phyloP scores from a whole-genome alignment of 2,113 vertebrate genomes.

The Macroglossus sobrinus region DNA sequence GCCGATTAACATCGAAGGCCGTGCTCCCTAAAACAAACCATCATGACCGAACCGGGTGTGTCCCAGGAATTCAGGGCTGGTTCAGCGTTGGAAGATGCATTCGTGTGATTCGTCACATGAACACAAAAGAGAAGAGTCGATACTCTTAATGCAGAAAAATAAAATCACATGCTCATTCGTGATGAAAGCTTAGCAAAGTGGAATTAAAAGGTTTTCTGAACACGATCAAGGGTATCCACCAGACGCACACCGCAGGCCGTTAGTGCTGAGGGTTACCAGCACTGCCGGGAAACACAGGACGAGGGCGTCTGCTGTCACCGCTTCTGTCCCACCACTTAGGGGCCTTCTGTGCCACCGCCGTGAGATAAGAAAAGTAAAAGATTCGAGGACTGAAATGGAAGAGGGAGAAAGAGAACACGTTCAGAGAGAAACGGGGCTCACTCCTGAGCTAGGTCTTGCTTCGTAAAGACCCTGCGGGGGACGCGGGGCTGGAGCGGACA shows the following conservation, averaged over 20 bases:
- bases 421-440: neutral
- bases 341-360: too few relatives aligned
- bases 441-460: neutral
- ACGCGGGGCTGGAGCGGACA: accelerated
- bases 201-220: neutral
- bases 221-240: neutral
- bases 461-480: neutral
- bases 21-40: accelerated
- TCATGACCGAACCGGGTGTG: accelerated
- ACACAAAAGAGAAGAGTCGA: too few relatives aligned
- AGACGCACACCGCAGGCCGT: neutral
- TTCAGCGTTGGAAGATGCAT: neutral
- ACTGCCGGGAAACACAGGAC: accelerated
- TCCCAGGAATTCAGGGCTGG: neutral
- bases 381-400: neutral
- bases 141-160: neutral
- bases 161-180: accelerated
- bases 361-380: neutral
- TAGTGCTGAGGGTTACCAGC: accelerated
- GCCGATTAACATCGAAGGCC: neutral
- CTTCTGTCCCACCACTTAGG: accelerated
- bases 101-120: neutral
- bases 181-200: neutral
- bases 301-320: accelerated
- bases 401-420: neutral